A percentile compares a stretch with the other conserved stretches of the same genome.
Evolutionary conservation across 2,888 invertebrate species (phyloP).

Genomic region (Xylota segnis): DNA sequence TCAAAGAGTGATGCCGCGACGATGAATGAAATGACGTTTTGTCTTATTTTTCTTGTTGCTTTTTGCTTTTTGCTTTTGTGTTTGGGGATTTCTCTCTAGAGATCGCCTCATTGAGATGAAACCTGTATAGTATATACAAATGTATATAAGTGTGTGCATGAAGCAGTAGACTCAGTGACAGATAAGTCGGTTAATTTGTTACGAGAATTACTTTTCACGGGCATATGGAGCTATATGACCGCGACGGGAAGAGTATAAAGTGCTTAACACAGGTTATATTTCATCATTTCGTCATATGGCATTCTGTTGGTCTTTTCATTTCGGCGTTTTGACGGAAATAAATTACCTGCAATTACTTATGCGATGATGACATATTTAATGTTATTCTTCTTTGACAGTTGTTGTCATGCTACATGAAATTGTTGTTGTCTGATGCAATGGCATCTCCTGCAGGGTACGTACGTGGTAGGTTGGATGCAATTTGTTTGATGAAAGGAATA

Average conservation of each 20-base stretch:
- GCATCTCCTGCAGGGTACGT: constrained; percentile 2
- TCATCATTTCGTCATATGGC: constrained; percentile 72
- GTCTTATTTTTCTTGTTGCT: constrained; percentile 54
- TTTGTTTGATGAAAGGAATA: constrained; percentile 6
- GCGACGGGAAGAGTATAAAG: constrained; percentile 45
- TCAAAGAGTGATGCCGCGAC: constrained; percentile 74
- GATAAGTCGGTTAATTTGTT: constrained; percentile 74
- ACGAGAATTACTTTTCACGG: constrained; percentile 65
- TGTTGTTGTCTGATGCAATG: constrained; percentile 25
- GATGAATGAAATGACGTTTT: constrained; percentile 76
- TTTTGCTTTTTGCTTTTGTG: constrained; percentile 61
- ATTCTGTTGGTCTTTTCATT: constrained; percentile 64
- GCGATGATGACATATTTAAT: constrained; percentile 76
- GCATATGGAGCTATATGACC: constrained; percentile 37
- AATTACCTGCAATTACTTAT: constrained; percentile 75
- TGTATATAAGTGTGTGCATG: constrained; percentile 12
- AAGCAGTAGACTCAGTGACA: constrained; percentile 58
- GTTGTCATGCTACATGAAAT: constrained; percentile 51
- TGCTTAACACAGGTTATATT: constrained; percentile 72
- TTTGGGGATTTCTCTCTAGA: constrained; percentile 60
- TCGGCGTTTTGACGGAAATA: constrained; percentile 72
- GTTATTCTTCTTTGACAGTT: constrained; percentile 73
- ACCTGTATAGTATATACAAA: too few species aligned
- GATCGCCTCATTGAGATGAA: constrained; percentile 33
- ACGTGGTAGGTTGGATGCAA: constrained; percentile 18